phyloP scores from a whole-genome alignment of 2,888 invertebrate genomes.

The Rhopalosiphum nymphaeae region DNA sequence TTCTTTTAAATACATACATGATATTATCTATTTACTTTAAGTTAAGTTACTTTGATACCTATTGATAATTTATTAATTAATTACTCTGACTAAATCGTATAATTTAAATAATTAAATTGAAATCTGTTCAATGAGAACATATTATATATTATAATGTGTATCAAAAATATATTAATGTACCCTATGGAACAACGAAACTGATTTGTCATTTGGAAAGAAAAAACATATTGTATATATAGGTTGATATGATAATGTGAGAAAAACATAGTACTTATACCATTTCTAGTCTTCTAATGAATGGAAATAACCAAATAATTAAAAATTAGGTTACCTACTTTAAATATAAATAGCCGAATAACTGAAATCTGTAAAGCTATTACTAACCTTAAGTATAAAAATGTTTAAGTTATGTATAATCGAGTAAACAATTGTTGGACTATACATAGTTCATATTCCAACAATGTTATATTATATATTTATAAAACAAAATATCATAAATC shows the following conservation, averaged over 20 bases:
- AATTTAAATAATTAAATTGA: background rate
- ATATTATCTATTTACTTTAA: background rate
- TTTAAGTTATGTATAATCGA: background rate
- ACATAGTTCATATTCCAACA: background rate
- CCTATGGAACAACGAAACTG: background rate
- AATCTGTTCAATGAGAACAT: background rate
- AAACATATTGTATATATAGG: background rate
- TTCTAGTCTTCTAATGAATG: background rate
- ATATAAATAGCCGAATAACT: background rate
- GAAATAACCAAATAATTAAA: slow-evolving; percentile 17
- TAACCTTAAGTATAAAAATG: background rate
- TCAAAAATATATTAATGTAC: background rate
- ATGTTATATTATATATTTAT: background rate
- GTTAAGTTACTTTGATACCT: background rate
- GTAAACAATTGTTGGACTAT: background rate
- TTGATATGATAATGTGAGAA: slow-evolving; percentile 29
- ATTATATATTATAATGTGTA: background rate
- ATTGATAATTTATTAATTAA: background rate
- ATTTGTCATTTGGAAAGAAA: slow-evolving; percentile 40
- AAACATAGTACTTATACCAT: background rate
- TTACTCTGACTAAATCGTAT: background rate
- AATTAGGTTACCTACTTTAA: slow-evolving; percentile 42
- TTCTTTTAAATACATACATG: background rate
- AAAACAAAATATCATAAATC: background rate
- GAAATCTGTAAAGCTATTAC: background rate